Evolutionary conservation across 2,113 vertebrate genomes (phyloP).

Genomic region (Sakesphorus luctuosus): DNA sequence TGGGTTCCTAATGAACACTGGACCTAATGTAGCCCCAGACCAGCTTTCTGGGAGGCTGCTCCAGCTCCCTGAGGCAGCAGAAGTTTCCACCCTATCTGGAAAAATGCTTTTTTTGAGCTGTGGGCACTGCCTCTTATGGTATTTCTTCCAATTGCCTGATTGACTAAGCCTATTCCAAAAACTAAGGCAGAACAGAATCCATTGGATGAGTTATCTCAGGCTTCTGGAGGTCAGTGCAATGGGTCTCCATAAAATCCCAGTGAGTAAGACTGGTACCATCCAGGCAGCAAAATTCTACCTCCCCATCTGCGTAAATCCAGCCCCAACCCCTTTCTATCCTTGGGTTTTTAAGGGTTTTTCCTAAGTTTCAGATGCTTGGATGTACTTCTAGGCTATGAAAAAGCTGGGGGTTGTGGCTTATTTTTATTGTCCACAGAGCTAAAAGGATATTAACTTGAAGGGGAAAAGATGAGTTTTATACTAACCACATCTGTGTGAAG

Average conservation of each 20-base stretch:
- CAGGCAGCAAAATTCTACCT: neutral
- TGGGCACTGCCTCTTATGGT: neutral
- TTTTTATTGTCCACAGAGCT: neutral
- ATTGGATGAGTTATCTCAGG: neutral
- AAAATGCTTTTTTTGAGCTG: neutral
- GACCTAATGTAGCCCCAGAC: neutral
- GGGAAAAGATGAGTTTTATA: slow-evolving; percentile 11
- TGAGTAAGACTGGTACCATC: neutral
- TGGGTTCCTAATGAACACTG: neutral
- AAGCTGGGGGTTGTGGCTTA: neutral
- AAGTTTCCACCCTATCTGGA: neutral
- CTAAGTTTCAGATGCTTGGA: neutral
- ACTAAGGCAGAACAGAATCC: neutral
- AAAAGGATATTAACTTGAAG: neutral
- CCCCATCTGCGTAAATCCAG: accelerated
- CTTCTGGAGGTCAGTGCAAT: neutral
- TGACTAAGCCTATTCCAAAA: neutral
- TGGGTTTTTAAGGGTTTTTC: neutral
- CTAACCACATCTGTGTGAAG: neutral
- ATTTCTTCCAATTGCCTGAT: neutral
- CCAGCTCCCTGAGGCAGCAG: neutral
- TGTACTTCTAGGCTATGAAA: neutral
- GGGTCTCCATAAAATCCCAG: neutral
- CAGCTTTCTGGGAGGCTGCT: neutral
- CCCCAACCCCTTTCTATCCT: neutral